phyloP scores from a whole-genome alignment of 2,113 vertebrate genomes.

The Felis chaus region DNA sequence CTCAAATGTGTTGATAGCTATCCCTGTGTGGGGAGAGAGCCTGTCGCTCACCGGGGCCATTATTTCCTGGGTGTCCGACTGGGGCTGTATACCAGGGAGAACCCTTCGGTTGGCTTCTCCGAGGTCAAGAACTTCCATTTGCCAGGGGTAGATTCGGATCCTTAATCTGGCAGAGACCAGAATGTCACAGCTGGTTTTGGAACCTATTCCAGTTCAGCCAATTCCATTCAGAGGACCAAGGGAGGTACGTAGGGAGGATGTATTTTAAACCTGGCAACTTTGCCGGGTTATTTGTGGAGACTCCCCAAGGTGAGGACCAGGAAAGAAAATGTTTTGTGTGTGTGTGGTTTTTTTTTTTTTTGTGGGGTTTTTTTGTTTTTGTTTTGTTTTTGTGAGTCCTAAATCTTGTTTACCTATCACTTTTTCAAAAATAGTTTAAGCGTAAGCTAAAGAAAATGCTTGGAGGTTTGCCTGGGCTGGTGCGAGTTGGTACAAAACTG shows the following conservation, averaged over 20 bases:
- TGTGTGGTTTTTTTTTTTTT: neutral
- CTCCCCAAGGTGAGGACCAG: conserved; percentile 19
- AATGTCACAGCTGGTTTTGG: conserved; percentile 49
- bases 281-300: conserved; percentile 27
- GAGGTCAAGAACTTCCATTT: neutral
- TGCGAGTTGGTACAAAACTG: conserved; percentile 41
- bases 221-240: conserved; percentile 30
- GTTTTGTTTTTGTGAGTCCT: conserved; percentile 46
- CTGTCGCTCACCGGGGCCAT: neutral
- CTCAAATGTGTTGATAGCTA: neutral
- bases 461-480: conserved; percentile 64
- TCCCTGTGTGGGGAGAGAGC: neutral
- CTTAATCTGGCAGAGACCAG: conserved; percentile 34
- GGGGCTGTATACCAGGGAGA: neutral
- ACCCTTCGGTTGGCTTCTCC: neutral
- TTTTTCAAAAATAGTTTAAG: conserved; percentile 55
- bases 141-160: conserved; percentile 13
- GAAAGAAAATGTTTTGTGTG: conserved; percentile 24
- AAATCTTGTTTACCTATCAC: conserved; percentile 67
- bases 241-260: neutral
- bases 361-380: neutral
- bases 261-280: neutral
- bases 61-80: neutral
- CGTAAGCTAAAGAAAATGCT: conserved; percentile 57
- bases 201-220: neutral